phyloP scores from a whole-genome alignment of 2,797 vertebrate species.

The Enteromius unitaeniatus region DNA sequence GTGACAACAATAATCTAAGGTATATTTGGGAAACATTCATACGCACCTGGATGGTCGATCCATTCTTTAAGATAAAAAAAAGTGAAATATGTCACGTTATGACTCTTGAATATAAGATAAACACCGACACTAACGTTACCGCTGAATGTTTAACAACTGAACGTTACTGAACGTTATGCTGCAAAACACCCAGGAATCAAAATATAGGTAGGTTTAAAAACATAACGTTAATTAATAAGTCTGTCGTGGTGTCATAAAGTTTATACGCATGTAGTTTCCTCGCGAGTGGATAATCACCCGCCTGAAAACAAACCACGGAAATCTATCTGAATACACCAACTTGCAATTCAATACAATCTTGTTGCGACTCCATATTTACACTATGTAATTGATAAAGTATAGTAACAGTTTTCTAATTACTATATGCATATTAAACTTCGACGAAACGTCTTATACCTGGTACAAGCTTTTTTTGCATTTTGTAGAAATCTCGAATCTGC shows the following conservation, averaged over 20 bases:
- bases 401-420: not conserved
- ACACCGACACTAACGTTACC: not conserved
- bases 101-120: not conserved
- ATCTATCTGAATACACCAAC: constrained; percentile 40
- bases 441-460: not conserved
- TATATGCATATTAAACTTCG: not conserved
- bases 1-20: not conserved
- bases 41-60: constrained; percentile 76
- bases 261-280: too few relatives aligned
- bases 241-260: not conserved
- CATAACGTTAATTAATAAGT: not conserved
- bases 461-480: not conserved
- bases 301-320: constrained; percentile 70
- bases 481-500: constrained; percentile 29
- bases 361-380: not conserved
- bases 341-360: constrained; percentile 57
- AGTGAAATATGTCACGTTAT: not conserved
- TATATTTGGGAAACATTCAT: not conserved
- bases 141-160: not conserved
- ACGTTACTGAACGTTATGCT: too few relatives aligned
- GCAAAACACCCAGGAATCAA: not conserved
- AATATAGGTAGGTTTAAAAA: not conserved
- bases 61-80: constrained; percentile 62
- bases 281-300: constrained; percentile 66
- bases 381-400: not conserved